phyloP scores from a whole-genome alignment of 2,888 invertebrate species.

The Petrolisthes manimaculis region DNA sequence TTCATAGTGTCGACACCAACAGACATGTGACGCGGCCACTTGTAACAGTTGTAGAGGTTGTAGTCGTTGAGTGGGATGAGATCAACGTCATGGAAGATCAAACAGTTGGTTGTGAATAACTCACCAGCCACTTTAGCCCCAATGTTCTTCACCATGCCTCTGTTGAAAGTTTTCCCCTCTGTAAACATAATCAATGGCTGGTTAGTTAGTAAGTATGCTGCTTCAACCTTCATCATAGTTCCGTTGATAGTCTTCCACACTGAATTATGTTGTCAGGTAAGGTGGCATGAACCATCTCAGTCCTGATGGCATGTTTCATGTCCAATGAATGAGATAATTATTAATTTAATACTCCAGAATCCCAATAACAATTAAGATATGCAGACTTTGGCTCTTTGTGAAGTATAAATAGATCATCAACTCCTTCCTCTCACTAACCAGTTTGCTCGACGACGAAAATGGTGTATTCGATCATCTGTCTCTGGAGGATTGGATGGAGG shows the following conservation, averaged over 20 bases:
- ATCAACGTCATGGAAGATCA: not conserved
- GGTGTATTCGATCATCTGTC: conserved; percentile 91
- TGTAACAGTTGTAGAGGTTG: not conserved
- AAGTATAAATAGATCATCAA: no score
- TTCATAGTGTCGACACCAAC: not conserved
- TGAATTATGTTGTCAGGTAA: no score
- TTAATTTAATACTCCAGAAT: no score
- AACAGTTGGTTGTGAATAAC: not conserved
- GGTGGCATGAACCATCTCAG: no score
- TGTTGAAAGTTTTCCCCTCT: not conserved
- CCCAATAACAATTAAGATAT: no score
- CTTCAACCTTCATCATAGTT: no score
- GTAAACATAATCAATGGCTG: not conserved
- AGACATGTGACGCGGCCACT: not conserved
- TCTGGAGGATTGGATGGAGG: conserved; percentile 41
- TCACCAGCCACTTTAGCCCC: not conserved
- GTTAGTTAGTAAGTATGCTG: no score
- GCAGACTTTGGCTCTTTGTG: no score
- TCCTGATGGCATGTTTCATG: no score
- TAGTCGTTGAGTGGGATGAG: not conserved
- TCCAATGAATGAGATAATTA: no score
- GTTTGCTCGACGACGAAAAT: conserved; percentile 94
- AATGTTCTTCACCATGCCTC: not conserved
- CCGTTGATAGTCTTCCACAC: no score
- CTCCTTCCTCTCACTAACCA: conserved; percentile 69